Conservation (phyloP, 2,113 vertebrate genomes). For the Heterochromis multidens region DNA sequence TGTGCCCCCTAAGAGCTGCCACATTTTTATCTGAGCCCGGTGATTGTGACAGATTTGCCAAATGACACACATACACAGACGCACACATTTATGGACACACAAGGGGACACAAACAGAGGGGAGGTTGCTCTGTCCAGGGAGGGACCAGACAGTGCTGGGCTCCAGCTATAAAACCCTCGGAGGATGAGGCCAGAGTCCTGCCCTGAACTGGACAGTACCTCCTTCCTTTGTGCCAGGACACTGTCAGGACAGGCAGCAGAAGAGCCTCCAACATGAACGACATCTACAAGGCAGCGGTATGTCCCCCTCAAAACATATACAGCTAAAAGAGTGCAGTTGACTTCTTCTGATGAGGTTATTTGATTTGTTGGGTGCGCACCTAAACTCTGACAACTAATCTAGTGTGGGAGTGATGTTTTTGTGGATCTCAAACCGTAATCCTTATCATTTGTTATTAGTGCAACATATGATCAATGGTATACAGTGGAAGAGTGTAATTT, state of each 20-base stretch:
- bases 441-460: neutral
- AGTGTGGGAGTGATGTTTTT: neutral
- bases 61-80: conserved; percentile 63
- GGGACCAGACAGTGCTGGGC: conserved; percentile 51
- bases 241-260: conserved; percentile 53
- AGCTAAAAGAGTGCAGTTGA: neutral
- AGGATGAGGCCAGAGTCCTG: conserved; percentile 63
- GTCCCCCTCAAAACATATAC: conserved; percentile 12
- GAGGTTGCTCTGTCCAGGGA: conserved; percentile 43
- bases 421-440: neutral
- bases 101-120: conserved; percentile 34
- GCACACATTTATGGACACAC: conserved; percentile 49
- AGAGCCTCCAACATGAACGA: conserved; percentile 71
- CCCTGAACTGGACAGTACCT: conserved; percentile 59
- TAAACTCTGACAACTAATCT: conserved; percentile 11
- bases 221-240: conserved; percentile 59
- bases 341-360: neutral
- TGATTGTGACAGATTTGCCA: conserved; percentile 74
- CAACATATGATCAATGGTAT: neutral
- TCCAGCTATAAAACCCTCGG: conserved; percentile 65
- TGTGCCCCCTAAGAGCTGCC: conserved; percentile 67
- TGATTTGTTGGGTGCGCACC: conserved; percentile 5
- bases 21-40: conserved; percentile 75
- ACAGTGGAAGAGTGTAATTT: neutral
- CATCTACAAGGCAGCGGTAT: conserved; percentile 78